A percentile compares a stretch with the other conserved stretches of the same genome.
These are phyloP conservation scores for Magallana ariakensis DNA, from an alignment of 1,140 invertebrate genomes.

Conservation along the genomic window DNA sequence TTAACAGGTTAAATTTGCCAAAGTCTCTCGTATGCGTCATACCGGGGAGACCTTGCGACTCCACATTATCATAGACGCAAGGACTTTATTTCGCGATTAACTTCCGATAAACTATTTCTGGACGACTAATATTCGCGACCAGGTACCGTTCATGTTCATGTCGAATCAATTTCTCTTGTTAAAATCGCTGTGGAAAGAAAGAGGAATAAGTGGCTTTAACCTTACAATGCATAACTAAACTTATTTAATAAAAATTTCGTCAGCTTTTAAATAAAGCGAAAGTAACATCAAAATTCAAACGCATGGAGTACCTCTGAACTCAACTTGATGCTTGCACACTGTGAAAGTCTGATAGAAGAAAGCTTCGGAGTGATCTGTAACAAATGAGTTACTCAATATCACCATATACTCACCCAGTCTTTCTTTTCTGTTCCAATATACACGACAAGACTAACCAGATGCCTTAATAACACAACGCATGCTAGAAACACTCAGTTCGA, in stretches of 20 bases:
- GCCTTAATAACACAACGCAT: background rate
- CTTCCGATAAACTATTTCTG: too few species aligned
- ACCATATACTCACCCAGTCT: background rate
- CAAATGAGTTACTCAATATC: background rate
- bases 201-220: too few species aligned
- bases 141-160: too few species aligned
- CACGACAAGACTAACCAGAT: background rate
- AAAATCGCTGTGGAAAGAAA: too few species aligned
- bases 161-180: too few species aligned
- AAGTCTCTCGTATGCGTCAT: too few species aligned
- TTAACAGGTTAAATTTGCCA: too few species aligned
- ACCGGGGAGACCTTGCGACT: too few species aligned
- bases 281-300: conserved; percentile 43
- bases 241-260: background rate
- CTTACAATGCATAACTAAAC: background rate
- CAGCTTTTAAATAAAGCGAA: conserved; percentile 40
- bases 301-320: conserved; percentile 26
- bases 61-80: too few species aligned
- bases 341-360: conserved; percentile 28
- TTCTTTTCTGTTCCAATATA: background rate
- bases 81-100: too few species aligned
- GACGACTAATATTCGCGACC: too few species aligned
- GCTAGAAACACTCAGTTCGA: background rate
- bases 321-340: conserved; percentile 53
- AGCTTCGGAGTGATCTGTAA: conserved; percentile 39